Base-by-base conservation (phyloP, 2,113 vertebrate genomes). In the Platysteira castanea region DNA sequence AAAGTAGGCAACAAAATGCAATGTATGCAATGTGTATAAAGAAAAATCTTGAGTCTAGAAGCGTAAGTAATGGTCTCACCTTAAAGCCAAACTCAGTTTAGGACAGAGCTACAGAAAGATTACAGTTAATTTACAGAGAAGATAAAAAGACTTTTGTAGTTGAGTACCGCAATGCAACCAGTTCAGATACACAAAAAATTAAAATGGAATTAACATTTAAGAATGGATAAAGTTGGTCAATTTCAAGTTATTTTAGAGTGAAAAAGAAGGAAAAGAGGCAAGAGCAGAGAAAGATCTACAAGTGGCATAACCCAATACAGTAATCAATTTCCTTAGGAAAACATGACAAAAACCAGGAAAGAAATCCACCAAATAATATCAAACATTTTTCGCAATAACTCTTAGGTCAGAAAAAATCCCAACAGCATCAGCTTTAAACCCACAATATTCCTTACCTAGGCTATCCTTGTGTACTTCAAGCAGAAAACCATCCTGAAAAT, bases 401-500 rank as follows among this genome's bases (percentile, higher is more conserved):
- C 20, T 31, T 7, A 61, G 17, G 20, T 68, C 24, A 78, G 28
- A 21, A 60, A 64, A 73, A 52, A 47, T 1, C 2, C 17, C 10
- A 1, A 56, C 0, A n/a, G 33, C 35, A 89, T 52, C 56, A 86
- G 33, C 30, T 84, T 74, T 47, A 86, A 73, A 57, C 4, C 5
- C 54, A 64, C 14, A 68, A 4, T 42, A 47, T 11, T 86, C 64
- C 96, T 95, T 98, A 99, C 99, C 99, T 89, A 97, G 93, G 52
- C 94, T 98, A 69, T 99, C 99, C 97, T 97, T 98, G 96, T 99
- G 98, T 76, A 99, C 96, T 97, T 99, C 99, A 94, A 99, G 97
- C 65, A 99, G 97, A 98, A 99, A 99, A 8, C 99, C 99, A 93
- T 99, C 99, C 90, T 97, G 98, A 90, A 99, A 98, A 97, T 99